These are phyloP conservation scores for Schizothorax lantsangensis DNA, from an alignment of 2,797 vertebrate species.

Conservation along the genomic window DNA sequence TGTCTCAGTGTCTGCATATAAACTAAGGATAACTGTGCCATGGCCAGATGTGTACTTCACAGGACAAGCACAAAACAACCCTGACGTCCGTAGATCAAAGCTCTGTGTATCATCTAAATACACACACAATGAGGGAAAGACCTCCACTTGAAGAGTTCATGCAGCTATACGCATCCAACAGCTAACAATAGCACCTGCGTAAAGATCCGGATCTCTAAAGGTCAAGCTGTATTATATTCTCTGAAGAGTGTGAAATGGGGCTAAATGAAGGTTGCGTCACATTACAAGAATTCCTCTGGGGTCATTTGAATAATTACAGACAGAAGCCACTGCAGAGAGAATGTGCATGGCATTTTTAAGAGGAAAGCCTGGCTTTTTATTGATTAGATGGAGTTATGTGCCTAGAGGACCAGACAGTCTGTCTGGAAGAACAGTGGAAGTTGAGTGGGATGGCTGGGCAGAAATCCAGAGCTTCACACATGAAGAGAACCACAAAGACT, in stretches of 20 bases:
- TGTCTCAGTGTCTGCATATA: conserved; percentile 64
- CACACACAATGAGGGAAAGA: conserved; percentile 4
- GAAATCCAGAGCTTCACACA: conserved; percentile 57
- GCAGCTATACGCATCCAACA: neutral
- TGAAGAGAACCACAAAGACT: conserved; percentile 62
- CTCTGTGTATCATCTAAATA: conserved; percentile 8
- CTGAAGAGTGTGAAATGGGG: neutral
- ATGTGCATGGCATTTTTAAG: neutral
- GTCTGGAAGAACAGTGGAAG: conserved; percentile 61
- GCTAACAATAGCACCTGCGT: neutral
- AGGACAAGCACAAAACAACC: conserved; percentile 32
- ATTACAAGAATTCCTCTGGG: conserved; percentile 18
- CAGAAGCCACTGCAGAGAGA: conserved; percentile 14
- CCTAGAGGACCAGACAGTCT: conserved; percentile 64
- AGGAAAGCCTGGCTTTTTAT: conserved; percentile 11
- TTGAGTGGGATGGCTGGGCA: conserved; percentile 69
- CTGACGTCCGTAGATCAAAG: conserved; percentile 39
- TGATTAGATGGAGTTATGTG: conserved; percentile 65
- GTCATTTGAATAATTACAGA: conserved; percentile 32
- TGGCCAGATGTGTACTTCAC: conserved; percentile 56
- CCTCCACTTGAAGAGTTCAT: conserved; percentile 8
- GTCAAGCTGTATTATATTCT: conserved; percentile 5
- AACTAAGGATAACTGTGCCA: conserved; percentile 61
- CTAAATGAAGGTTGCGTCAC: conserved; percentile 7
- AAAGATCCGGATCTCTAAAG: neutral